These are phyloP conservation scores for Notiomystis cincta DNA, from an alignment of 2,113 vertebrate genomes.

Conservation along the genomic window DNA sequence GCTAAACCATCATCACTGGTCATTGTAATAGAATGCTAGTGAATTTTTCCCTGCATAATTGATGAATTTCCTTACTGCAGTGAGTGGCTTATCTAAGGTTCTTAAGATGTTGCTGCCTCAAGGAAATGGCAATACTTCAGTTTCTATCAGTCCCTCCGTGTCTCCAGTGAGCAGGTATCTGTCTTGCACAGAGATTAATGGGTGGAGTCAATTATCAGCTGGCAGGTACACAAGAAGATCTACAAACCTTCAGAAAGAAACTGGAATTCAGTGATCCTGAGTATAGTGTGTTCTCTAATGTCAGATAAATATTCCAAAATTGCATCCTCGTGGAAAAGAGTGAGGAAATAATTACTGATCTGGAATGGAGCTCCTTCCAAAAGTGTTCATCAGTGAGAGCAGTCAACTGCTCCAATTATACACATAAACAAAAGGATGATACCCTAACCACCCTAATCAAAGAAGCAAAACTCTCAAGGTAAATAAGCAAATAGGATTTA, in stretches of 20 bases:
- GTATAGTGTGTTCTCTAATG: neutral
- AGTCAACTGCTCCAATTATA: neutral
- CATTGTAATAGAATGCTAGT: neutral
- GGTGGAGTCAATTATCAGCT: neutral
- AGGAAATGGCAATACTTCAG: neutral
- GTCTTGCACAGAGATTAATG: neutral
- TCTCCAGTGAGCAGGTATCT: neutral
- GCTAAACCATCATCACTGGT: neutral
- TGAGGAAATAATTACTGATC: neutral
- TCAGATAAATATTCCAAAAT: neutral
- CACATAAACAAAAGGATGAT: neutral
- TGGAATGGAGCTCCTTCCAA: neutral
- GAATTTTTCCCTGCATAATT: neutral
- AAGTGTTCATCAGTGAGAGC: neutral
- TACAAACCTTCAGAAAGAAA: neutral
- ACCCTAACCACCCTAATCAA: neutral
- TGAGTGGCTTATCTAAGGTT: neutral
- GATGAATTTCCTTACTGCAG: neutral
- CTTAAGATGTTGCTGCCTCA: neutral
- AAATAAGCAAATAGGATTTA: neutral
- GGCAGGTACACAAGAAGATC: neutral
- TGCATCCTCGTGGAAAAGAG: neutral
- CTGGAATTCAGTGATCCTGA: neutral
- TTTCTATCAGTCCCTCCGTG: neutral
- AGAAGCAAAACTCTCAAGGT: neutral